phyloP scores from a whole-genome alignment of 2,888 invertebrate species.

The Sipha maydis region DNA sequence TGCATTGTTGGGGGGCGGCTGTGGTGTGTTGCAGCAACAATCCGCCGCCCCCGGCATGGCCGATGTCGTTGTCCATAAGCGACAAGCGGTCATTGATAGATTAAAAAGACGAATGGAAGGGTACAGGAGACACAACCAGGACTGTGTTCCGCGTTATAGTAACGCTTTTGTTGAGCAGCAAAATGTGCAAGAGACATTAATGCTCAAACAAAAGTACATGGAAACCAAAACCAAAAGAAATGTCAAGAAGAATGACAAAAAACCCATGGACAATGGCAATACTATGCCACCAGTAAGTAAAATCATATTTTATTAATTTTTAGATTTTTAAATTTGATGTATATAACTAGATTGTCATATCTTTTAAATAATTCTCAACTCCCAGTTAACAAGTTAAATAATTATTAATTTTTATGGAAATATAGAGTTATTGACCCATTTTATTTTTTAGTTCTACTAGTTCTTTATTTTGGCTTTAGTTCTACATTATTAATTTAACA shows the following conservation, averaged over 20 bases:
- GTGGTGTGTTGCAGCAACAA: conserved; percentile 75
- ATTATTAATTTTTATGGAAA: background rate
- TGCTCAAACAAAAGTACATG: conserved; percentile 87
- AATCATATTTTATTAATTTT: background rate
- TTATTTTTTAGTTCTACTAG: background rate
- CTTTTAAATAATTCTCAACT: background rate
- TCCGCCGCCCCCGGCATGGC: conserved; percentile 70
- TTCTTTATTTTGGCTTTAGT: background rate
- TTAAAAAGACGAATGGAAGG: conserved; percentile 84
- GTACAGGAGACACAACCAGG: conserved; percentile 86
- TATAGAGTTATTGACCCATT: background rate
- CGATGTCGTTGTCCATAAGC: conserved; percentile 80
- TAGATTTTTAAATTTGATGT: background rate
- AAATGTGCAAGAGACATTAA: conserved; percentile 87
- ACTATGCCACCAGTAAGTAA: conserved; percentile 39
- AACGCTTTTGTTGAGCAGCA: conserved; percentile 85
- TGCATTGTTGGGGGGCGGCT: conserved; percentile 81
- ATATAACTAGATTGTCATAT: background rate
- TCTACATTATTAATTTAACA: background rate
- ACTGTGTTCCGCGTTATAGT: conserved; percentile 87
- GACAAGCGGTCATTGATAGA: conserved; percentile 87
- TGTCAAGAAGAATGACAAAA: conserved; percentile 80
- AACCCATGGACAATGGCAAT: conserved; percentile 71
- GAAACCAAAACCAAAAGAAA: conserved; percentile 87
- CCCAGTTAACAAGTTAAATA: background rate